Conservation (phyloP, 2,888 invertebrate genomes). For the Lasioglossum lativentre region DNA sequence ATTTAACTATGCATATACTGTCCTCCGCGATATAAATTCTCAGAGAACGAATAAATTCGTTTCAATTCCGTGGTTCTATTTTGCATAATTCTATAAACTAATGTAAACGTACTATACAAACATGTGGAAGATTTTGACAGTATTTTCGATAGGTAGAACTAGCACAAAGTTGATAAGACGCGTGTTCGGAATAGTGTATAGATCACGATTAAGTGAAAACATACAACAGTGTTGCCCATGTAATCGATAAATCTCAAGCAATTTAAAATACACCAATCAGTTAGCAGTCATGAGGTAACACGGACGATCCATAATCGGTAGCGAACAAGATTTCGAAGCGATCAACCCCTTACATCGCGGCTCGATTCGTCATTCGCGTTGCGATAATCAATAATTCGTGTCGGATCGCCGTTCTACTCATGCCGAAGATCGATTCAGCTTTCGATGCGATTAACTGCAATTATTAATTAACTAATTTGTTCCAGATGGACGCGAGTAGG, state of each 20-base stretch:
- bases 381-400: slow-evolving; percentile 56
- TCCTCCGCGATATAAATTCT: not conserved
- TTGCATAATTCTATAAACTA: not conserved
- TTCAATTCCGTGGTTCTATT: no score
- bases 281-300: slow-evolving; percentile 1
- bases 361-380: slow-evolving; percentile 44
- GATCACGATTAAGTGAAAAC: not conserved
- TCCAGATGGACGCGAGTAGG: not conserved
- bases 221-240: not conserved
- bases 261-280: slow-evolving; percentile 23
- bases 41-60: not conserved
- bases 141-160: not conserved
- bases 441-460: slow-evolving; percentile 21
- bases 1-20: not conserved
- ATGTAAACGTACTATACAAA: not conserved
- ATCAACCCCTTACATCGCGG: slow-evolving; percentile 37
- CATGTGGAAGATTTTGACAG: not conserved
- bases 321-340: slow-evolving; percentile 29
- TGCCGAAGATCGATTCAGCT: slow-evolving; percentile 34
- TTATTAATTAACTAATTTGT: slow-evolving; percentile 30
- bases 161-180: not conserved
- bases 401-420: slow-evolving; percentile 31
- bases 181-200: no score
- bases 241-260: not conserved
- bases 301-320: slow-evolving; percentile 38